Evolutionary conservation across 2,888 invertebrate species (phyloP), one percentile per base, ranked within the genome.

Genomic region (Monopis laevigella): DNA sequence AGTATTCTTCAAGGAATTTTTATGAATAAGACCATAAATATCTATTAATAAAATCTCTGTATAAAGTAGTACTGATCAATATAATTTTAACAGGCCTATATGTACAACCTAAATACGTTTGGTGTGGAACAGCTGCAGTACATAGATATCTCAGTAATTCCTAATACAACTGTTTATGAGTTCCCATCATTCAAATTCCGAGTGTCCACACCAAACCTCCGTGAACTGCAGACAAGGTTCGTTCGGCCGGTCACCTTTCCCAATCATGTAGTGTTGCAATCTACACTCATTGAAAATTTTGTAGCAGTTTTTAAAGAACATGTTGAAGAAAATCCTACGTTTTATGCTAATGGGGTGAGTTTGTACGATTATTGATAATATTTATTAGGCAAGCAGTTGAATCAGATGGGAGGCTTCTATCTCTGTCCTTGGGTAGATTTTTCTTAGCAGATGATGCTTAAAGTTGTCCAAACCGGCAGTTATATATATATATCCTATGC

Each of bases 221-320:
- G 88, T 48, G 92, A 94, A 52, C 67, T 96, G 18, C 80, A 80
- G 50, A 66, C 69, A 0, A 47, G 71, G 2, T 50, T 80, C 21
- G 42, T 49, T 7, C 50, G 18, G n/a, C 63, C 68, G 0, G 63
- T 77, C 21, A 43, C 67, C 4, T 66, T 78, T 3, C 77, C 78
- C 0, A 66, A 69, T 0, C 69, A 74, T 24, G 55, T 78, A 28
- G 62, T 65, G 0, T 47, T 78, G 19, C 85, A 90, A 58, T 90
- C 90, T 49, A 88, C 89, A 1, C 74, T 94, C 2, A 83, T 90
- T 40, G 96, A 96, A 56, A 84, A 89, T 57, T 96, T 96, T 65
- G 83, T 95, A 16, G 88, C 87, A 40, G 91, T 90, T 0, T 96
- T 96, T 62, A 88, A 86, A 53, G 85, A 90, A 26, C 87, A 89